A percentile compares a stretch with the other conserved stretches of the same genome.
phyloP scores from a whole-genome alignment of 2,888 invertebrate genomes.

The Synanthedon andrenaeformis region DNA sequence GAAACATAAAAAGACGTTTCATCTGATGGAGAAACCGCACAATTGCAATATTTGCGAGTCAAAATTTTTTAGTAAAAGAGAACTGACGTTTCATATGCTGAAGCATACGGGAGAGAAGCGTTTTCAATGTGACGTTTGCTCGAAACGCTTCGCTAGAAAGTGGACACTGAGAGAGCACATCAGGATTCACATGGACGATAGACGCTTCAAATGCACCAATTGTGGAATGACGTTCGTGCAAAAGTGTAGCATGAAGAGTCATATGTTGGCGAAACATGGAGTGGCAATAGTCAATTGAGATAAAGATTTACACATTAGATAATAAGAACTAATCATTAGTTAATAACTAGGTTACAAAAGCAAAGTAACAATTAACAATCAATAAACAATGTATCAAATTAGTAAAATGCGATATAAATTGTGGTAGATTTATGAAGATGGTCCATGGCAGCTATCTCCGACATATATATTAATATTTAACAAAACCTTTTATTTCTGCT shows the following conservation, averaged over 20 bases:
- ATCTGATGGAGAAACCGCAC: slow-evolving; percentile 1
- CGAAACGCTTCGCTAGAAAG: slow-evolving; percentile 12
- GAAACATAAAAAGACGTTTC: neutral
- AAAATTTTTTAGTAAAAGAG: slow-evolving; percentile 20
- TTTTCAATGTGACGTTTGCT: slow-evolving; percentile 27
- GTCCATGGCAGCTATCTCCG: too few relatives aligned
- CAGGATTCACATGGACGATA: slow-evolving; percentile 8
- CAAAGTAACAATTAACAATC: too few relatives aligned
- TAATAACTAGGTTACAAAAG: too few relatives aligned
- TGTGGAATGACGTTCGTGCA: slow-evolving; percentile 6
- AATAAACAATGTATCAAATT: too few relatives aligned
- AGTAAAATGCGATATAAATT: too few relatives aligned
- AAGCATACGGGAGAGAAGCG: slow-evolving; percentile 29
- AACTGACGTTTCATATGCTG: slow-evolving; percentile 29
- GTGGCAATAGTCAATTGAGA: slow-evolving; percentile 3
- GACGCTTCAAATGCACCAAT: slow-evolving; percentile 1
- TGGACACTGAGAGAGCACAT: slow-evolving; percentile 8
- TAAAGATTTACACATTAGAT: too few relatives aligned
- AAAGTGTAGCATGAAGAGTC: slow-evolving; percentile 7
- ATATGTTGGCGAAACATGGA: slow-evolving; percentile 2
- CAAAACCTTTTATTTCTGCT: too few relatives aligned
- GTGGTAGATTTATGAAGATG: too few relatives aligned
- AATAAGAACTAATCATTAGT: too few relatives aligned
- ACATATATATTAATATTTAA: too few relatives aligned
- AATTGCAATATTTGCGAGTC: neutral